A percentile compares a stretch with the other conserved stretches of the same genome.
These are phyloP conservation scores for Callyntrura guangdongensis DNA, from an alignment of 2,888 invertebrate genomes.

Conservation along the genomic window DNA sequence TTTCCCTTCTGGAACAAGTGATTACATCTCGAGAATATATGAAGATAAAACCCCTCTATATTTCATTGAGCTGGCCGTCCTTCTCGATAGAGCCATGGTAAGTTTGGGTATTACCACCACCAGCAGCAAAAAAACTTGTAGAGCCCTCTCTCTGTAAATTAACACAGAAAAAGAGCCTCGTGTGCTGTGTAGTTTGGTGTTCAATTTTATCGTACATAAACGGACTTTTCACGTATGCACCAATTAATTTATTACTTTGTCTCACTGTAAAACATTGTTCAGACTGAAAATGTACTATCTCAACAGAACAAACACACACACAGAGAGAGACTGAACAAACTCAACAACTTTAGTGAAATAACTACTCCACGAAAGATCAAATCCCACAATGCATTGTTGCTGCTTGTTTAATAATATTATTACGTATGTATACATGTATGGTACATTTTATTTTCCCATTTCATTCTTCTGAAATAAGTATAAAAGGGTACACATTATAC, in stretches of 20 bases:
- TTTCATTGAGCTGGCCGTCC: slow-evolving; percentile 95
- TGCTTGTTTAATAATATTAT: background rate
- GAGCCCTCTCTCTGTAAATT: background rate
- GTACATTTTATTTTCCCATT: slow-evolving; percentile 9
- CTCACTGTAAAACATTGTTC: slow-evolving; percentile 67
- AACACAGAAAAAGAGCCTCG: background rate
- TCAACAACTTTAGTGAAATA: slow-evolving; percentile 7
- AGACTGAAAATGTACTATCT: slow-evolving; percentile 54
- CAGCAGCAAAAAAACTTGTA: background rate
- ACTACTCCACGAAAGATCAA: background rate
- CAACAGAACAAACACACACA: background rate
- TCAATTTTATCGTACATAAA: slow-evolving; percentile 32
- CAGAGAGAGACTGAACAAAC: slow-evolving; percentile 10
- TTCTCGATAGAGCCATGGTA: slow-evolving; percentile 98
- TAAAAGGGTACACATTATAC: slow-evolving; percentile 31
- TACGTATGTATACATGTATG: background rate
- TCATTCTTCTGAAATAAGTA: slow-evolving; percentile 11
- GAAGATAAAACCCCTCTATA: slow-evolving; percentile 93
- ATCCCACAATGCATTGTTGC: background rate
- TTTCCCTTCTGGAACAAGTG: slow-evolving; percentile 83
- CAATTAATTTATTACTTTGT: slow-evolving; percentile 75
- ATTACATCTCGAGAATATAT: slow-evolving; percentile 85
- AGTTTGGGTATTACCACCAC: slow-evolving; percentile 84
- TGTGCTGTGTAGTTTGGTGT: background rate
- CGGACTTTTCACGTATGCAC: slow-evolving; percentile 45